Base-by-base conservation (phyloP, 1,140 invertebrate species). In the Bathynomus jamesi region DNA sequence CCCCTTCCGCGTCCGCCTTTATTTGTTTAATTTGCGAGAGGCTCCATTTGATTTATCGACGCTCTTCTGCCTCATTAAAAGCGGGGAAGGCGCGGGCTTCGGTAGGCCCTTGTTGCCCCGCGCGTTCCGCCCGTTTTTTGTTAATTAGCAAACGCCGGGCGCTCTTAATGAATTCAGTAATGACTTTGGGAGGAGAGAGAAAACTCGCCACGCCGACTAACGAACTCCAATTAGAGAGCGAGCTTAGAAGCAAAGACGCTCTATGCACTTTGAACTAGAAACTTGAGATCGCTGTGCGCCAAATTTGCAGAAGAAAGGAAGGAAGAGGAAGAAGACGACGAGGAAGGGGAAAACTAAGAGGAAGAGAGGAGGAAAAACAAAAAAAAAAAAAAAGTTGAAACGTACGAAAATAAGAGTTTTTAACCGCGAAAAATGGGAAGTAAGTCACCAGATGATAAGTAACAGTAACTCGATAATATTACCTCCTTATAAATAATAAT, bases 101-200 rank as follows among this genome's bases (percentile, higher is more conserved):
- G 67, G 65, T 73, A 73, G 60, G 71, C 67, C 71, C 67, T 69
- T 73, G 67, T 73, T 73, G 67, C 71, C 30, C 65, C 28, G 66
- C 65, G 66, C 40, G 66, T 62, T 65, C 66, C 71, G 71, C 71
- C 71, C 69, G 71, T 73, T 73, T 73, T 73, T 73, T 73, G 71
- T 73, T 73, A 73, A 73, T 73, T 73, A 73, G 71, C 71, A 73
- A 73, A 73, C 71, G 71, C 71, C 71, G 61, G 65, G 71, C 71
- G 68, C 67, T 73, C 68, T 67, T 73, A 73, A 73, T 73, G 71
- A 73, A 73, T 73, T 73, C 71, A 69, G 71, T 73, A 73, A 73
- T 73, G 71, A 73, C 71, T 73, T 73, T 73, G 71, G 71, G 71
- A 73, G 62, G 67, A 69, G 67, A 65, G 67, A 63, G 53, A 73